phyloP scores from a whole-genome alignment of 2,888 invertebrate species.

The Tipula confusa region DNA sequence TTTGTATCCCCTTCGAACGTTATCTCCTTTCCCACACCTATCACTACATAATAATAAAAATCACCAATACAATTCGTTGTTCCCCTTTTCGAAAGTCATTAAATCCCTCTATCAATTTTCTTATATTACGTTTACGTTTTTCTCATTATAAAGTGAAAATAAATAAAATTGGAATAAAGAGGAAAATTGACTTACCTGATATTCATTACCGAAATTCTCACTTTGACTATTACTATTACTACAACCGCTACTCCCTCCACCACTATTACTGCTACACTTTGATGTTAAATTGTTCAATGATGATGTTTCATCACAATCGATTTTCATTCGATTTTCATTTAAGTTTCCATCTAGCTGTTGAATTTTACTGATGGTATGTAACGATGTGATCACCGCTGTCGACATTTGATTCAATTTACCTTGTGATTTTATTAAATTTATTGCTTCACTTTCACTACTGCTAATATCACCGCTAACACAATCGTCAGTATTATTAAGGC shows the following conservation, averaged over 20 bases:
- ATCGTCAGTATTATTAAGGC: not conserved
- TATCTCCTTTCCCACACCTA: not conserved
- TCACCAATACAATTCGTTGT: not conserved
- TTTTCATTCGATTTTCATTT: not conserved
- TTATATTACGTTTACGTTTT: constrained; percentile 20
- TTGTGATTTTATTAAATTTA: not conserved
- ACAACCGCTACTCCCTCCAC: not conserved
- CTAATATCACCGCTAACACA: not conserved
- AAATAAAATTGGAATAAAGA: not conserved
- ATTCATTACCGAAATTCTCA: not conserved
- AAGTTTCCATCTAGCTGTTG: not conserved
- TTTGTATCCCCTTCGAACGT: not conserved
- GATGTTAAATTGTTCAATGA: not conserved
- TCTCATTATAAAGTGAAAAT: not conserved
- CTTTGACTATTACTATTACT: not conserved
- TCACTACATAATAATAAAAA: not conserved
- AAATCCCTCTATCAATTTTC: constrained; percentile 25
- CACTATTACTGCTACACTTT: not conserved
- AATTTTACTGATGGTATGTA: not conserved
- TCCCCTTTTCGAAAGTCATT: constrained; percentile 17
- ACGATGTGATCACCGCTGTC: not conserved
- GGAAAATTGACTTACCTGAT: not conserved
- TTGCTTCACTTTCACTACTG: not conserved
- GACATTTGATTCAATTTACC: not conserved
- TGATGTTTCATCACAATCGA: not conserved